phyloP scores from a whole-genome alignment of 2,113 vertebrate genomes.

The Apaloderma vittatum region DNA sequence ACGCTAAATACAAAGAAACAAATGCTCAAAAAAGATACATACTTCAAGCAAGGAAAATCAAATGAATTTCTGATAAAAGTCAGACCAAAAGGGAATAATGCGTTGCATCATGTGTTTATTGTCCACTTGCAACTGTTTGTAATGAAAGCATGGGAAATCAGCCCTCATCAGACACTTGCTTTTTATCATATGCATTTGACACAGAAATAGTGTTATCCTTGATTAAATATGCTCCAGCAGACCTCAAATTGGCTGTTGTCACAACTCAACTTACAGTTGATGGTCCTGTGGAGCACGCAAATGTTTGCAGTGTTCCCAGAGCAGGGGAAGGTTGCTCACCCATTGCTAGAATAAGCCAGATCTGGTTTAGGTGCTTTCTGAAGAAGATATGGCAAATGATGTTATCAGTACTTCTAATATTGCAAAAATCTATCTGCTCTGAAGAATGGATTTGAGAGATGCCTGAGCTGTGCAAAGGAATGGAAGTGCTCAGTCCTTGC shows the following conservation, averaged over 20 bases:
- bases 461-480: background rate
- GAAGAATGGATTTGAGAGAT: background rate
- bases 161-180: background rate
- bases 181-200: background rate
- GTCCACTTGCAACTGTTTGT: background rate
- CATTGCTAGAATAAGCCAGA: rapidly evolving
- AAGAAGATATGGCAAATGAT: background rate
- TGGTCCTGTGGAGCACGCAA: background rate
- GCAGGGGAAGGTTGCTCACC: background rate
- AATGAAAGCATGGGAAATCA: background rate
- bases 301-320: background rate
- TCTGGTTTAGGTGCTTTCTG: background rate
- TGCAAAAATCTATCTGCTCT: background rate
- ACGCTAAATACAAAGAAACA: conserved; percentile 1
- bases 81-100: background rate
- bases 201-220: background rate
- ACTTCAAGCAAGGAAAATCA: background rate
- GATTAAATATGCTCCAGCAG: background rate
- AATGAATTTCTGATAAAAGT: background rate
- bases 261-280: background rate
- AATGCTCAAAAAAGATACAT: background rate
- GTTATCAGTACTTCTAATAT: background rate
- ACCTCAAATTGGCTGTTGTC: background rate
- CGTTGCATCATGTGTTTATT: background rate
- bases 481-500: background rate